Conservation (phyloP, 2,113 vertebrate genomes). For the Seriola rivoliana region DNA sequence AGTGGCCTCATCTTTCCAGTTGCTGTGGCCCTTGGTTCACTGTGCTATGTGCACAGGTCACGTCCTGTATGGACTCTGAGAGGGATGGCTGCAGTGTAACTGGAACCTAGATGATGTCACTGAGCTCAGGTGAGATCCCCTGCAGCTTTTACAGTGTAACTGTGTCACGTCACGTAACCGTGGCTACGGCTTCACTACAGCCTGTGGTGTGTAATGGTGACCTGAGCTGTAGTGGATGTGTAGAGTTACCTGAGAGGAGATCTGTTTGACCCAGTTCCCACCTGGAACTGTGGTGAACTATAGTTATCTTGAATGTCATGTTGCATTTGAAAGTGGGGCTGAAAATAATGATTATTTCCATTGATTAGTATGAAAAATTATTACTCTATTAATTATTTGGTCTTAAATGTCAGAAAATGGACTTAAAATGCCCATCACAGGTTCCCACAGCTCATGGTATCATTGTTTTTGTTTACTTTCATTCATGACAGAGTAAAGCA, state of each 20-base stretch:
- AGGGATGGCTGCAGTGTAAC: not conserved
- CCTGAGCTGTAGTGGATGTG: not conserved
- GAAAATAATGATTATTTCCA: not conserved
- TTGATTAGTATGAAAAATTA: not conserved
- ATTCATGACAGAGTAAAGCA: too few species aligned
- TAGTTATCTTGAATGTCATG: not conserved
- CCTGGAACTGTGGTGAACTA: not conserved
- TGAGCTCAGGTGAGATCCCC: slow-evolving; percentile 22
- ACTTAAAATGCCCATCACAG: too few species aligned
- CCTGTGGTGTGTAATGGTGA: not conserved
- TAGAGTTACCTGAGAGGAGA: not conserved
- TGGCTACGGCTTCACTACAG: slow-evolving; percentile 29
- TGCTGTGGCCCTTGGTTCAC: too few species aligned
- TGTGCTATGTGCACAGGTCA: not conserved
- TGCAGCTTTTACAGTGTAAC: slow-evolving; percentile 4
- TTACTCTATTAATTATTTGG: not conserved
- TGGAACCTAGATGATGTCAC: not conserved
- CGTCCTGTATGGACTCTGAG: not conserved
- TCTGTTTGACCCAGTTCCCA: slow-evolving; percentile 14
- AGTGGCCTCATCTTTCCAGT: too few species aligned
- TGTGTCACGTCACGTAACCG: slow-evolving; percentile 17
- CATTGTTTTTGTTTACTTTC: too few species aligned
- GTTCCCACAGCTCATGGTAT: too few species aligned
- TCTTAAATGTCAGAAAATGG: not conserved
- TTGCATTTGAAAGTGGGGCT: not conserved